phyloP scores from a whole-genome alignment of 2,888 invertebrate species.

The Campoplex nolae region DNA sequence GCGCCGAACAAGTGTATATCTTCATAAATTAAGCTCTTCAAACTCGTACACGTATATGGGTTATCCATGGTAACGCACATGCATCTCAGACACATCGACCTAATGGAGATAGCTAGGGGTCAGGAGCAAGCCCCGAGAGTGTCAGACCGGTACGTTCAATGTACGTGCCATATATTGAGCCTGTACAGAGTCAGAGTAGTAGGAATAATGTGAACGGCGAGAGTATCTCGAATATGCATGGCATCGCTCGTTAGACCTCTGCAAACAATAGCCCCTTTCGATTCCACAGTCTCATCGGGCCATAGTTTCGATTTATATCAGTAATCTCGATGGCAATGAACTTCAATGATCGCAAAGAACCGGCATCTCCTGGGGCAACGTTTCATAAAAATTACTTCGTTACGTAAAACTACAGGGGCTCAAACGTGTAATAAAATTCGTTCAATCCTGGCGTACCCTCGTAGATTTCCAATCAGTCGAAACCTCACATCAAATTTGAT shows the following conservation, averaged over 20 bases:
- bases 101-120: constrained; percentile 64
- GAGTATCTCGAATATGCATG: constrained; percentile 62
- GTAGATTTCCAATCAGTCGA: background rate
- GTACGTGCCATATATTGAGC: background rate
- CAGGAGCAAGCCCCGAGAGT: constrained; percentile 50
- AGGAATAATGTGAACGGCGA: constrained; percentile 59
- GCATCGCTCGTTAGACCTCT: constrained; percentile 56
- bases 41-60: background rate
- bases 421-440: background rate
- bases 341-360: background rate
- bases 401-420: background rate
- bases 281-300: constrained; percentile 22
- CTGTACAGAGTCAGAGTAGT: constrained; percentile 30
- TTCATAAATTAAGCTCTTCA: background rate
- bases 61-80: constrained; percentile 19
- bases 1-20: background rate
- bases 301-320: constrained; percentile 11
- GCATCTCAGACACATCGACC: constrained; percentile 34
- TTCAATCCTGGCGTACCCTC: background rate
- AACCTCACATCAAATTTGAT: background rate
- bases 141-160: constrained; percentile 15
- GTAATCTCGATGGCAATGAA: background rate
- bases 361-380: background rate
- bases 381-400: background rate
- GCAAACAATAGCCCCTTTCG: constrained; percentile 40